These are phyloP conservation scores for Esox lucius DNA, from an alignment of 2,797 vertebrate genomes.

Conservation along the genomic window DNA sequence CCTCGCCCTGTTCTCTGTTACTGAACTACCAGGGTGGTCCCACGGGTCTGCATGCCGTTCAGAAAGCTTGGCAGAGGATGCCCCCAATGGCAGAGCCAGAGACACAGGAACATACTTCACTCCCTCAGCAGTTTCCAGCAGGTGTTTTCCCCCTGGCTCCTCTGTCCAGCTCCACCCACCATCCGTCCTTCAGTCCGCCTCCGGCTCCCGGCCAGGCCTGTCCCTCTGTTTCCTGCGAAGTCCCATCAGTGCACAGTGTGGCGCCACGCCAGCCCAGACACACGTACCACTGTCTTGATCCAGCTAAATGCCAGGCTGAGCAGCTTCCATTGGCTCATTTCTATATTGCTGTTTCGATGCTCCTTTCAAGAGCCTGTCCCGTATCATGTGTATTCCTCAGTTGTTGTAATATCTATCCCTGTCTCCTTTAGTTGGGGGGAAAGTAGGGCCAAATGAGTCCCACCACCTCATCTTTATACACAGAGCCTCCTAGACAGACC, in stretches of 20 bases:
- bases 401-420: slow-evolving; percentile 41
- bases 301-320: slow-evolving; percentile 27
- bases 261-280: slow-evolving; percentile 24
- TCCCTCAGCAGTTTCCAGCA: slow-evolving; percentile 69
- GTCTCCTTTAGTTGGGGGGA: slow-evolving; percentile 37
- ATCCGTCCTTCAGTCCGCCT: slow-evolving; percentile 20
- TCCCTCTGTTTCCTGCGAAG: slow-evolving; percentile 5
- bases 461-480: slow-evolving; percentile 18
- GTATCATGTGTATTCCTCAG: neutral
- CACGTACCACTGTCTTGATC: slow-evolving; percentile 24
- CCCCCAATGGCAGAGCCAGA: neutral
- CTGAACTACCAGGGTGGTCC: slow-evolving; percentile 52
- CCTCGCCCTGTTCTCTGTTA: slow-evolving; percentile 51
- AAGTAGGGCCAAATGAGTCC: slow-evolving; percentile 35
- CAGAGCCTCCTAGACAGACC: slow-evolving; percentile 38
- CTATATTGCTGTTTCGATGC: slow-evolving; percentile 33
- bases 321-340: slow-evolving; percentile 34
- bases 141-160: slow-evolving; percentile 47
- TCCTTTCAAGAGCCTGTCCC: slow-evolving; percentile 27
- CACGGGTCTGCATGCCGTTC: slow-evolving; percentile 32
- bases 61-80: slow-evolving; percentile 50
- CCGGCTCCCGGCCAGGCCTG: slow-evolving; percentile 9
- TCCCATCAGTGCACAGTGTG: slow-evolving; percentile 19
- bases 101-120: slow-evolving; percentile 51
- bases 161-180: slow-evolving; percentile 12